Base-by-base conservation (phyloP, 2,113 vertebrate genomes). In the Oophaga pumilio region DNA sequence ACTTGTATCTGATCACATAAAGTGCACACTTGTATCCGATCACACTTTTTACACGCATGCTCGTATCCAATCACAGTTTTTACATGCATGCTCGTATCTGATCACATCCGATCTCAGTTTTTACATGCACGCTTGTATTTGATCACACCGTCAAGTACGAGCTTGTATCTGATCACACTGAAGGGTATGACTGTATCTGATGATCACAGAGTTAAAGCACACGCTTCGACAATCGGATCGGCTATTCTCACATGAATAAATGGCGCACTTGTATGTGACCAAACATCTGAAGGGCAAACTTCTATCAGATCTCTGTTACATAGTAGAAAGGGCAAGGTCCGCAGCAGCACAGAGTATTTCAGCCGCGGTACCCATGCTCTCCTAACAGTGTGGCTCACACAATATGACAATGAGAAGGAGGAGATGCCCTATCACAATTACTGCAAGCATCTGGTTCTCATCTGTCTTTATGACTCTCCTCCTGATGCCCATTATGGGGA, bases 401-500 rank as follows among this genome's bases (percentile, higher is more conserved):
- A 43, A 18, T 49, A 50, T 69, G 86, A 73, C 78, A 49, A 64
- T 49, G 85, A 71, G 71, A 50, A 56, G 8, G 3, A 60, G 84
- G 33, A 52, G 24, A 18, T 2, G 11, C 66, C 10, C n/a, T 22
- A 52, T 49, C 11, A 69, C 71, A 74, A 49, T 49, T 33, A 50
- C 71, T 10, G 33, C 1, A 17, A 69, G 81, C 68, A 82, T 87
- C 66, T 82, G 77, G 20, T 69, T 53, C 66, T 87, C 85, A 87
- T 87, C 66, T 74, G 52, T 49, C 56, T 87, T 87, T 87, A 74
- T 11, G 20, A 62, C 49, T 28, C 73, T 17, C n/a, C 26, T 50
- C 68, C 78, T 71, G 53, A 50, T 82, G 78, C 53, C 86, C 77
- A 80, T 87, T 60, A 82, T 74, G 20, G 56, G 77, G 78, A 73